Conservation (phyloP, 2,888 invertebrate species). For the Tenthredo scrophulariae region DNA sequence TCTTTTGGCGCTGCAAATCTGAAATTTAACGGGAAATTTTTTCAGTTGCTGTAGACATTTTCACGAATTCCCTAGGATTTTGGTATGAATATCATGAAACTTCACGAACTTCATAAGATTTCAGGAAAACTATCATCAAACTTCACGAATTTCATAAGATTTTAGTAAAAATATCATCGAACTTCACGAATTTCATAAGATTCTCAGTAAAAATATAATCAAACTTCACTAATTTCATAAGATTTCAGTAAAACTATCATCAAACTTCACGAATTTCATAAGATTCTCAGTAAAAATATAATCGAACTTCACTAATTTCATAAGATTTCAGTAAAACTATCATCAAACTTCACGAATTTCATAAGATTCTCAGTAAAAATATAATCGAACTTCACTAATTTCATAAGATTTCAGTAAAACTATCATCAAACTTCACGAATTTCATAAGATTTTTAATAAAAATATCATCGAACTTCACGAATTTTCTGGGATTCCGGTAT, state of each 20-base stretch:
- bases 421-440: too few species aligned
- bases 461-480: too few species aligned
- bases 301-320: too few species aligned
- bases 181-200: not conserved
- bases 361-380: not conserved
- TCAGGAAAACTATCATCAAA: not conserved
- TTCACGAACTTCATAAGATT: not conserved
- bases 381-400: not conserved
- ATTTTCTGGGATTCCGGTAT: too few species aligned
- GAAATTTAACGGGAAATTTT: not conserved
- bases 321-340: too few species aligned
- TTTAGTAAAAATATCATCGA: not conserved
- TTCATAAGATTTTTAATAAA: too few species aligned
- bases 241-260: too few species aligned
- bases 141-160: not conserved
- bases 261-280: not conserved
- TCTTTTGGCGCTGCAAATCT: constrained; percentile 64
- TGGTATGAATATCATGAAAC: not conserved
- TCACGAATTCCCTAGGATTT: not conserved
- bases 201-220: not conserved
- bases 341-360: not conserved
- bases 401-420: not conserved
- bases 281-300: not conserved
- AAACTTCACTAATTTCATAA: too few species aligned
- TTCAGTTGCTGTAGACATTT: not conserved